These are phyloP conservation scores for Machimus atricapillus DNA, from an alignment of 2,888 invertebrate species.

Conservation along the genomic window DNA sequence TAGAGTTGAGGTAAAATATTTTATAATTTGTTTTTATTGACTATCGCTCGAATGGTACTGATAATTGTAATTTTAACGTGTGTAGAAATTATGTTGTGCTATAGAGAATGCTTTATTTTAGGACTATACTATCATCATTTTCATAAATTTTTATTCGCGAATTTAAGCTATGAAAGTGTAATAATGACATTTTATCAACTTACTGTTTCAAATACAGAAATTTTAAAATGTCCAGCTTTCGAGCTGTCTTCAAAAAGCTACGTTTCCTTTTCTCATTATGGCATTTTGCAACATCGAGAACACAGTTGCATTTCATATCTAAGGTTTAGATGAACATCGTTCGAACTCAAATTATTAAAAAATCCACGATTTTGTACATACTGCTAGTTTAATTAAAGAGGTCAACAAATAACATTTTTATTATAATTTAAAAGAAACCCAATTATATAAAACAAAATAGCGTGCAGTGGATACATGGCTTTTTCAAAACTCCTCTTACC, in stretches of 20 bases:
- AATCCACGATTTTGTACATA: not conserved
- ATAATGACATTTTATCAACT: not conserved
- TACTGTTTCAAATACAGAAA: not conserved
- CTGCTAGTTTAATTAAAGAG: not conserved
- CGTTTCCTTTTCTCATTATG: not conserved
- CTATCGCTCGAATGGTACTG: constrained; percentile 28
- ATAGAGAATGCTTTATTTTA: constrained; percentile 24
- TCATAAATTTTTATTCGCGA: not conserved
- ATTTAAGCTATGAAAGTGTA: not conserved
- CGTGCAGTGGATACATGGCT: not conserved
- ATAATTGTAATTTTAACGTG: constrained; percentile 36
- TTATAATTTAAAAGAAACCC: not conserved
- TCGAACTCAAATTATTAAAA: not conserved
- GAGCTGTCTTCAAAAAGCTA: not conserved
- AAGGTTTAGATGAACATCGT: not conserved
- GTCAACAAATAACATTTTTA: not conserved
- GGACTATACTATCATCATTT: constrained; percentile 1
- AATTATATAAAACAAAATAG: not conserved
- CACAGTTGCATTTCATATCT: not conserved
- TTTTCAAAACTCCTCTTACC: not conserved
- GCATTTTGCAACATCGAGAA: not conserved
- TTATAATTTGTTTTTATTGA: constrained; percentile 15
- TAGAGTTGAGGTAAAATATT: constrained; percentile 16
- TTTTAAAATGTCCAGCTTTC: not conserved
- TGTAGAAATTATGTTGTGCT: constrained; percentile 34